A percentile compares a stretch with the other conserved stretches of the same genome.
phyloP scores from a whole-genome alignment of 1,140 invertebrate species.

The Heterodera carotae region DNA sequence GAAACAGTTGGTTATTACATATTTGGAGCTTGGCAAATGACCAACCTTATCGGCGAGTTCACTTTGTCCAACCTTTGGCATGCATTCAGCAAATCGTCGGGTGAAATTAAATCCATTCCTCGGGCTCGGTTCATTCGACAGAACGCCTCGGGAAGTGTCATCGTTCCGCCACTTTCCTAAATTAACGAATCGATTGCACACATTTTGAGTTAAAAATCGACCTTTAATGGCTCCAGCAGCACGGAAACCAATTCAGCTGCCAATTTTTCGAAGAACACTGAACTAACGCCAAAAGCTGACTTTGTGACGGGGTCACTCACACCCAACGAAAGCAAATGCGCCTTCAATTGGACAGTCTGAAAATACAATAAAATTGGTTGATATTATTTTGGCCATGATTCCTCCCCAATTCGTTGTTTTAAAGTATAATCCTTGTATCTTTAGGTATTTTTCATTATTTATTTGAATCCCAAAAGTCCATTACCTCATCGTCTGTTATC shows the following conservation, averaged over 20 bases:
- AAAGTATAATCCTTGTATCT: too few species aligned
- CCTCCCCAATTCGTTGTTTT: too few species aligned
- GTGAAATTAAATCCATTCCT: constrained; percentile 70
- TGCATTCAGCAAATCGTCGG: constrained; percentile 69
- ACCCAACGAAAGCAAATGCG: constrained; percentile 90
- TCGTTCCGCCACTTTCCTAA: constrained; percentile 75
- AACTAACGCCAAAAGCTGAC: constrained; percentile 80
- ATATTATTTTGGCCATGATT: constrained; percentile 6
- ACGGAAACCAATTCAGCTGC: constrained; percentile 83
- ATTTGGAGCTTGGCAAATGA: constrained; percentile 9
- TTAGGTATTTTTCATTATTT: background rate
- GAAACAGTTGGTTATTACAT: background rate
- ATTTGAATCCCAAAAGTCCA: constrained; percentile 16
- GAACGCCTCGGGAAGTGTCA: constrained; percentile 92
- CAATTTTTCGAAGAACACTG: constrained; percentile 82
- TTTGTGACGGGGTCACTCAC: constrained; percentile 90
- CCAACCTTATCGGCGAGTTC: constrained; percentile 44
- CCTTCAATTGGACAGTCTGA: constrained; percentile 86
- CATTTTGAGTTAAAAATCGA: too few species aligned
- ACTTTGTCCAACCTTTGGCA: constrained; percentile 67
- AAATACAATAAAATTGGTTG: constrained; percentile 37
- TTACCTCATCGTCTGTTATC: constrained; percentile 88
- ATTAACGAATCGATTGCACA: constrained; percentile 20
- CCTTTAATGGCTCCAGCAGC: constrained; percentile 73
- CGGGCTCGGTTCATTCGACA: constrained; percentile 82